Evolutionary conservation across 2,113 vertebrate genomes (phyloP).

Genomic region (Empidonax traillii): DNA sequence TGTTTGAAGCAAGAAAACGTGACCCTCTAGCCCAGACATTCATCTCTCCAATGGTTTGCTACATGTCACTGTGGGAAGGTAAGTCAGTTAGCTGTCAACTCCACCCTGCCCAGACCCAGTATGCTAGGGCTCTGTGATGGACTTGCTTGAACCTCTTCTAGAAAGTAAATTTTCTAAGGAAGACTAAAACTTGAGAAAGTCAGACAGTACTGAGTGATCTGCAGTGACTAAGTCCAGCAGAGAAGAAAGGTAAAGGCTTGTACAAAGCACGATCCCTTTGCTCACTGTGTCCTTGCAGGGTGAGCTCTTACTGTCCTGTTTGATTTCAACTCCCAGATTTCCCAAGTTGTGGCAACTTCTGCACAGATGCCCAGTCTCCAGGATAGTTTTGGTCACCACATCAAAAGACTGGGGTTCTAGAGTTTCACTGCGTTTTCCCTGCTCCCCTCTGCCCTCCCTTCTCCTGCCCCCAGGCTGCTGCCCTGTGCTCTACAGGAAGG

Average conservation of each 20-base stretch:
- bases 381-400: neutral
- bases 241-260: neutral
- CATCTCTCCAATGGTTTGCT: neutral
- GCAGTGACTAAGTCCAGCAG: neutral
- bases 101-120: neutral
- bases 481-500: neutral
- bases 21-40: neutral
- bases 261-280: neutral
- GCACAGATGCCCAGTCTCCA: neutral
- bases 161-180: neutral
- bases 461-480: rapidly evolving
- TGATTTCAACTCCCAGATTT: neutral
- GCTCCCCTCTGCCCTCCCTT: rapidly evolving
- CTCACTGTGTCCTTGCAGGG: neutral
- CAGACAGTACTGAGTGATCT: neutral
- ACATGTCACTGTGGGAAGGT: neutral
- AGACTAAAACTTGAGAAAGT: neutral
- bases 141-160: neutral
- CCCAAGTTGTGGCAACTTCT: neutral
- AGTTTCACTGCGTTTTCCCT: rapidly evolving
- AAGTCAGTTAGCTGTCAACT: neutral
- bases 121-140: neutral
- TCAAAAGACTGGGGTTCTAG: neutral
- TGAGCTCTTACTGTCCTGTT: neutral
- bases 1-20: neutral